These are phyloP conservation scores for Elymnias hypermnestra DNA, from an alignment of 1,140 invertebrate species.

Conservation along the genomic window DNA sequence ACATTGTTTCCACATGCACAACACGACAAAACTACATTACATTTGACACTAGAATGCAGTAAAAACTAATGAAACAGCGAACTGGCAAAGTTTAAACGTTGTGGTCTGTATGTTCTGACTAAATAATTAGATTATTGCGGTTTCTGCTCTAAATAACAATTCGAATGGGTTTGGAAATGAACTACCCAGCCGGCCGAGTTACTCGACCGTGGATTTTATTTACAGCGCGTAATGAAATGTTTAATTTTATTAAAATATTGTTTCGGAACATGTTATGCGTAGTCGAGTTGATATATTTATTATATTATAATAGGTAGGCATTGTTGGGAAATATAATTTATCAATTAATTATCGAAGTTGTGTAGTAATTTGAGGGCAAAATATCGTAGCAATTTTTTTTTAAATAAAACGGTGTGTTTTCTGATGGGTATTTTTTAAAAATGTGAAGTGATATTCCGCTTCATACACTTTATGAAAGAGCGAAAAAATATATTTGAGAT, in stretches of 20 bases:
- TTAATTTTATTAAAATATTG: neutral
- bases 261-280: neutral
- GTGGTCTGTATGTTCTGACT: slow-evolving; percentile 33
- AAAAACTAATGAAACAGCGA: slow-evolving; percentile 32
- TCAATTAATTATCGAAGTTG: no score
- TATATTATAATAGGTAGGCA: no score
- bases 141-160: slow-evolving; percentile 35
- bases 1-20: slow-evolving; percentile 3
- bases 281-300: no score
- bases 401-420: no score
- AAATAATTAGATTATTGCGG: slow-evolving; percentile 43
- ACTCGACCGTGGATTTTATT: slow-evolving; percentile 6
- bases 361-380: no score
- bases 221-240: neutral
- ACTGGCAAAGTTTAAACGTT: slow-evolving; percentile 34
- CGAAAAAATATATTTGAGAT: no score
- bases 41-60: slow-evolving; percentile 16
- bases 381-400: no score
- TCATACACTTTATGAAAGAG: no score
- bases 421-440: no score
- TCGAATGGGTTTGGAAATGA: slow-evolving; percentile 29
- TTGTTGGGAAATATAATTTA: no score
- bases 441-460: no score
- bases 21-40: slow-evolving; percentile 14
- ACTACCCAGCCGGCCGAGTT: slow-evolving; percentile 12